phyloP scores from a whole-genome alignment of 1,140 invertebrate species.

The Ceratoteleas bidentatus region DNA sequence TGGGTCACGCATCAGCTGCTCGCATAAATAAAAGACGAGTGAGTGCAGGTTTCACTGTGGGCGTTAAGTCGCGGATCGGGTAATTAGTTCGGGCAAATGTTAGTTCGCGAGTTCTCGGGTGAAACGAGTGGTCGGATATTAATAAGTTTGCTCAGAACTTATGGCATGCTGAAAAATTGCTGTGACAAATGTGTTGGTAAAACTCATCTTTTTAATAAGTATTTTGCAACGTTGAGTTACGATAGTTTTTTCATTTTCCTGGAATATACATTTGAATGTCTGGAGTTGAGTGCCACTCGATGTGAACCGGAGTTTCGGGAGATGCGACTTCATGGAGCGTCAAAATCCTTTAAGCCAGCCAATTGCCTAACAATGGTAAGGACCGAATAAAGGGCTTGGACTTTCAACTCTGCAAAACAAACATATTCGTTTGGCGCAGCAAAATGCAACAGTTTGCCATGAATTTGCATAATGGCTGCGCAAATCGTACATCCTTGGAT shows the following conservation, averaged over 20 bases:
- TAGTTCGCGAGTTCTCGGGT: no score
- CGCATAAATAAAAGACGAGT: conserved; percentile 6
- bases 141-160: no score
- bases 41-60: background rate
- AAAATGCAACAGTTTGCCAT: conserved; percentile 52
- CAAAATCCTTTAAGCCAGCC: background rate
- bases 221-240: no score
- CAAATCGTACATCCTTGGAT: conserved; percentile 29
- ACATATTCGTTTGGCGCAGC: conserved; percentile 13
- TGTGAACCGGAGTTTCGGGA: no score
- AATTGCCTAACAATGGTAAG: background rate
- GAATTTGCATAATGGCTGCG: conserved; percentile 48
- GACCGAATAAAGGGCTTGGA: background rate
- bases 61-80: background rate
- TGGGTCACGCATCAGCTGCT: conserved; percentile 16
- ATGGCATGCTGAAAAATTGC: no score
- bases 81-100: background rate
- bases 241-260: no score
- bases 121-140: no score
- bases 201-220: no score
- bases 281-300: no score
- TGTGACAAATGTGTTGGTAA: no score
- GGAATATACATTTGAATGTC: no score
- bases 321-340: background rate
- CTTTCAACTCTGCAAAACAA: conserved; percentile 18